Percentiles rank a stretch among this genome's conserved stretches.
Conservation (phyloP, 2,113 vertebrate genomes). For the Dicaeum eximium region DNA sequence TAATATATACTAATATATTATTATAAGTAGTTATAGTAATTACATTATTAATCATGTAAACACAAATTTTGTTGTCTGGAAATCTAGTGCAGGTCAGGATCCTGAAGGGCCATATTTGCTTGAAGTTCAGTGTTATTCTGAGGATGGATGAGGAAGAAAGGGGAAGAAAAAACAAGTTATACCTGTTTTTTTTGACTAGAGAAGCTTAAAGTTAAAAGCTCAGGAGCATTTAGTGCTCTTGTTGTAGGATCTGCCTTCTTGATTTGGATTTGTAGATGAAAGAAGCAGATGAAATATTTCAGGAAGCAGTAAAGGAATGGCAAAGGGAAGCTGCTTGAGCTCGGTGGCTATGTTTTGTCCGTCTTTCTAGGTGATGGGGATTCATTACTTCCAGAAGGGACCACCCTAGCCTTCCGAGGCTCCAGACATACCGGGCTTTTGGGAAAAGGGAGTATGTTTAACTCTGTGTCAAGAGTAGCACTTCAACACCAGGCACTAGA, state of each 20-base stretch:
- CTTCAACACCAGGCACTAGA: neutral
- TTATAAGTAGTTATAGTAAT: slow-evolving; percentile 5
- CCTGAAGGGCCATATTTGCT: neutral
- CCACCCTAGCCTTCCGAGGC: rapidly evolving
- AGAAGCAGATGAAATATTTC: neutral
- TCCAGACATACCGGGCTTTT: neutral
- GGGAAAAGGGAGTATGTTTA: neutral
- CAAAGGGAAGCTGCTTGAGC: neutral
- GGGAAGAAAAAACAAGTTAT: neutral
- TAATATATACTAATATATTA: neutral
- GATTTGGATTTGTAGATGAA: neutral
- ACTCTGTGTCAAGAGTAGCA: neutral
- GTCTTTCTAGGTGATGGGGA: neutral
- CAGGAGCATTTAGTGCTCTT: neutral
- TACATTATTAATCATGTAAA: slow-evolving; percentile 28
- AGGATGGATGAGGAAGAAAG: neutral
- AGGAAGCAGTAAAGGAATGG: neutral
- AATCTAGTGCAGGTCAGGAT: neutral
- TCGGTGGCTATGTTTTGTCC: neutral
- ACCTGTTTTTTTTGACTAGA: neutral
- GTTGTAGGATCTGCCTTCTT: neutral
- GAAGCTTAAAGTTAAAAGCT: neutral
- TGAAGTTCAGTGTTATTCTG: neutral
- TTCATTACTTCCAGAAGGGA: neutral
- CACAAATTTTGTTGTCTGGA: neutral